Conservation (phyloP, 30 jellyfish, hydroid and myxozoan species). For the Turritopsis dohrnii region DNA sequence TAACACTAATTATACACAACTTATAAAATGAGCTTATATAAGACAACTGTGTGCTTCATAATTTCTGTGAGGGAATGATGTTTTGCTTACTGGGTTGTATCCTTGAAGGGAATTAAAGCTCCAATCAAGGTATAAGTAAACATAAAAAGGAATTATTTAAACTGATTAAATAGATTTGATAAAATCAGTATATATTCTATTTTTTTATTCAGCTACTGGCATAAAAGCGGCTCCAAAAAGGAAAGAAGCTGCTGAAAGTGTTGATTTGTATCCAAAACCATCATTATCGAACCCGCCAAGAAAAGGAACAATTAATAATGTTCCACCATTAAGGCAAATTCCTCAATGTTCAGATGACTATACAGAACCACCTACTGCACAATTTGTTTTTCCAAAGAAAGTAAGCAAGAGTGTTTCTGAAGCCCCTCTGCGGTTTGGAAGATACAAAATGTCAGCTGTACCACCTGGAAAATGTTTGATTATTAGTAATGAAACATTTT, state of each 20-base stretch:
- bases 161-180: too few relatives aligned
- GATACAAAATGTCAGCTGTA: constrained; percentile 48
- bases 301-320: too few relatives aligned
- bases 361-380: background rate
- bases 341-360: background rate
- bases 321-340: background rate
- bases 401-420: background rate
- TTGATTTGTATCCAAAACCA: background rate
- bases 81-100: too few relatives aligned
- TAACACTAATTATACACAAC: too few relatives aligned
- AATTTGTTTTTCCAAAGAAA: background rate
- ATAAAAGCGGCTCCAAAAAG: background rate
- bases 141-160: too few relatives aligned
- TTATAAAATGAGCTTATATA: too few relatives aligned
- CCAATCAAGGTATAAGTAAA: too few relatives aligned
- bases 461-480: constrained; percentile 69
- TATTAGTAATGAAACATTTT: constrained; percentile 41
- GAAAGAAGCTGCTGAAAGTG: background rate
- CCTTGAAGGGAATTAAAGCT: too few relatives aligned
- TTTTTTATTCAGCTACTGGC: background rate
- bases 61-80: too few relatives aligned
- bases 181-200: too few relatives aligned
- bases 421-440: constrained; percentile 12
- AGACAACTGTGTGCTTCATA: too few relatives aligned
- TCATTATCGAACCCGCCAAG: background rate